Evolutionary conservation across 2,113 vertebrate species (phyloP).

Genomic region (rat (Rattus norvegicus)): GRCr8 NC_086028.1:61762501-61763000

Average conservation of each 20-base stretch:
- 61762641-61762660: constrained; percentile 77
- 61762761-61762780: constrained; percentile 77
- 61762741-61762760: constrained; percentile 76
- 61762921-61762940: constrained; percentile 83
- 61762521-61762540: neutral
- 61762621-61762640: constrained; percentile 63
- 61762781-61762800: constrained; percentile 78
- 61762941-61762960: constrained; percentile 79
- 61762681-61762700: constrained; percentile 51
- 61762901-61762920: constrained; percentile 72
- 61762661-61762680: constrained; percentile 59
- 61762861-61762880: constrained; percentile 80
- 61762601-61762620: constrained; percentile 74
- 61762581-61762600: constrained; percentile 70
- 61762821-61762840: constrained; percentile 84
- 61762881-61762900: constrained; percentile 57
- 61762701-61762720: constrained; percentile 62
- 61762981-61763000: constrained; percentile 68
- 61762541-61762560: neutral
- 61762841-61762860: constrained; percentile 82
- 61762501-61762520: neutral
- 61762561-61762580: constrained; percentile 33
- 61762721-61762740: constrained; percentile 62
- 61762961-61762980: constrained; percentile 66
- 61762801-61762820: constrained; percentile 82